Conservation (phyloP, 2,888 invertebrate species). For the Phengaris alcon region DNA sequence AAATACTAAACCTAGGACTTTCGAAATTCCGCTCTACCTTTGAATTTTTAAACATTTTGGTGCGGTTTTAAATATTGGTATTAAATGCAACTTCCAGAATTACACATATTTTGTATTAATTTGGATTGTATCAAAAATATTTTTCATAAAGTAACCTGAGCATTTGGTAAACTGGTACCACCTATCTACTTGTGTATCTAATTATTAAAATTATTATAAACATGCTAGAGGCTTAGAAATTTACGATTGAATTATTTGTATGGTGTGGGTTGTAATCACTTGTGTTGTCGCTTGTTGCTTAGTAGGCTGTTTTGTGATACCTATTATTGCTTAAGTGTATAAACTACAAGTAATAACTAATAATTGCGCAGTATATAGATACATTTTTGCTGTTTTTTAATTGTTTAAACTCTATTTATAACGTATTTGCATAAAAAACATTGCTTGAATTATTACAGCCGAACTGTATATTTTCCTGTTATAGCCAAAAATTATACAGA, state of each 20-base stretch:
- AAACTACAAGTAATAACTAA: background rate
- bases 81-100: too few species aligned
- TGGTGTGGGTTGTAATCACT: background rate
- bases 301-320: background rate
- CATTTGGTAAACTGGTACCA: background rate
- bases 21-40: too few species aligned
- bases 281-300: background rate
- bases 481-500: too few species aligned
- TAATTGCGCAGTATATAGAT: background rate
- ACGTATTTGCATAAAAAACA: background rate
- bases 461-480: too few species aligned
- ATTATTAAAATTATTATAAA: conserved; percentile 13
- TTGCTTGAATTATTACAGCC: background rate
- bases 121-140: too few species aligned
- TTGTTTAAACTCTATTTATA: background rate
- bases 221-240: conserved; percentile 17
- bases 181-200: background rate
- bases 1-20: background rate
- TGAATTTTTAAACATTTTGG: too few species aligned
- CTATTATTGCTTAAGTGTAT: background rate
- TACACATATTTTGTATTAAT: too few species aligned
- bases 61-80: too few species aligned
- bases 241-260: conserved; percentile 13
- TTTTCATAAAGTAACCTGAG: too few species aligned
- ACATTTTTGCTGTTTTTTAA: background rate